Base-by-base conservation (phyloP, 2,888 invertebrate species). In the Idaea straminata region DNA sequence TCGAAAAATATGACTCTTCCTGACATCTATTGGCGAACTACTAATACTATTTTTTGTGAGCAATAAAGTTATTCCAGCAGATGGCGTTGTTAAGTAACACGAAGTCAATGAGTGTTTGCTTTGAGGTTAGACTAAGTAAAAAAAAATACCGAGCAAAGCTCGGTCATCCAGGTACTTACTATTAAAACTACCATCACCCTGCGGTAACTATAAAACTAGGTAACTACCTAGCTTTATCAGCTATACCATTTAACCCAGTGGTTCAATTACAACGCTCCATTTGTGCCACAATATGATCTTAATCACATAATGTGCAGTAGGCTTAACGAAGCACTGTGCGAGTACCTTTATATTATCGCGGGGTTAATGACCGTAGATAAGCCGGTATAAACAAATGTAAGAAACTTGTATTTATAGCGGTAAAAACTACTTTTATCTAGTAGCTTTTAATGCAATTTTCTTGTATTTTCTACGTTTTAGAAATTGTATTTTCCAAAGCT, bases 271-370 rank as follows among this genome's bases (percentile, higher is more conserved):
- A 47, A 47, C 47, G 47, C 47, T 47, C 47, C 47, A 47, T 47
- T 47, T 47, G 47, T 13, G 47, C 13, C 10, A 13, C 13, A 47
- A 7, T 6, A 13, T 6, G 47, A 47, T 47, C 47, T 47, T 47
- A 47, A 47, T 47, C 47, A 47, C 47, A 10, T 47, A 47, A 47
- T 47, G 47, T 47, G 47, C 47, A 13, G 47, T 13, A 13, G 47
- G 47, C 47, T 47, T 47, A 47, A 47, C 47, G 10, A 4, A 47
- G 47, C 47, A 13, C 47, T 65, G 60, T 65, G 58, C 38, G 15
- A 65, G 47, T 7, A 65, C 64, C 61, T 47, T 47, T 47, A 47
- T 13, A 4, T 47, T 47, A 47, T 47, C 47, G 47, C 10, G 47
- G 47, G 47, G 47, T 47, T 47, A 47, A 47, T 47, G 47, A 47